Percentiles rank a stretch among this genome's conserved stretches.
phyloP scores from a whole-genome alignment of 1,140 invertebrate species.

The Protaetia brevitarsis region DNA sequence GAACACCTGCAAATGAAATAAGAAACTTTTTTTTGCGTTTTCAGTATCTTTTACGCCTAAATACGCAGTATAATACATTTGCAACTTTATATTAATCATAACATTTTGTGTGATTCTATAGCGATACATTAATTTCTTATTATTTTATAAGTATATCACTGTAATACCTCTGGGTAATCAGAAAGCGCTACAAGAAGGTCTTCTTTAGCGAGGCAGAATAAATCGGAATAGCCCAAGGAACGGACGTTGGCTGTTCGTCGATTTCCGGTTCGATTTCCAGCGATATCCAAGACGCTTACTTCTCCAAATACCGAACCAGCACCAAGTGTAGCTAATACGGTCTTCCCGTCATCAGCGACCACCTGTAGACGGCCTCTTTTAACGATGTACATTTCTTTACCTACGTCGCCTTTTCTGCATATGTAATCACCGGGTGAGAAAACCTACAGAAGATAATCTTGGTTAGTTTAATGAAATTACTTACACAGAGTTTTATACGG shows the following conservation, averaged over 20 bases:
- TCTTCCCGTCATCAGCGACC: constrained; percentile 81
- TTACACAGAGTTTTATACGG: no score
- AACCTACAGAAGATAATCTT: constrained; percentile 55
- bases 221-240: constrained; percentile 82
- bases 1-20: no score
- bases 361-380: constrained; percentile 80
- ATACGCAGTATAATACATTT: no score
- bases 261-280: constrained; percentile 89
- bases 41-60: no score
- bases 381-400: constrained; percentile 96
- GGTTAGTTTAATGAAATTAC: background rate
- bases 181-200: constrained; percentile 87
- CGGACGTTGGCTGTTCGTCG: constrained; percentile 87
- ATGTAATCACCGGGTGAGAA: constrained; percentile 96
- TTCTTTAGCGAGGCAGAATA: constrained; percentile 88
- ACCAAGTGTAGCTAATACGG: constrained; percentile 79
- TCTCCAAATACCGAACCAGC: constrained; percentile 93
- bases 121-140: background rate
- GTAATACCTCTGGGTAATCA: constrained; percentile 83
- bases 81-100: background rate
- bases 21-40: no score
- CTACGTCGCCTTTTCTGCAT: constrained; percentile 93
- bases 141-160: background rate
- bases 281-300: constrained; percentile 89
- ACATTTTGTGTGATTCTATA: background rate